phyloP scores from a whole-genome alignment of 1,140 invertebrate species.

The Neotoxoptera formosana region DNA sequence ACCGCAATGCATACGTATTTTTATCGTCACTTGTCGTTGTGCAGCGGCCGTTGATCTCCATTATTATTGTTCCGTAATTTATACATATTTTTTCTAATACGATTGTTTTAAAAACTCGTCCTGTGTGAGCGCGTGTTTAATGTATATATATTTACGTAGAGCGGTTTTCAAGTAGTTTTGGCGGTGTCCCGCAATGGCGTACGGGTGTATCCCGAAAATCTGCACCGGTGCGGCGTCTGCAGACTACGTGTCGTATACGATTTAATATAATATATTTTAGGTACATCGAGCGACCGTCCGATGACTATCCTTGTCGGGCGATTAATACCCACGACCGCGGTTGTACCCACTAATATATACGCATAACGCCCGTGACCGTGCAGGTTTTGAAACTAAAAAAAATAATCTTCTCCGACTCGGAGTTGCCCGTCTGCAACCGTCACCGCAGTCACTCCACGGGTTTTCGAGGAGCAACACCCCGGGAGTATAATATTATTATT shows the following conservation, averaged over 20 bases:
- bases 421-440: not conserved
- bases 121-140: not conserved
- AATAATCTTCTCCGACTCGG: not conserved
- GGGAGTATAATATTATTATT: not conserved
- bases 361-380: not conserved
- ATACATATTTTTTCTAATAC: not conserved
- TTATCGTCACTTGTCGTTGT: not conserved
- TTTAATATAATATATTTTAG: too few species aligned
- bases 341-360: not conserved
- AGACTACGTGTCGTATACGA: too few species aligned
- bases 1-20: not conserved
- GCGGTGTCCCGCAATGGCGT: not conserved
- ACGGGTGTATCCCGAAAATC: not conserved
- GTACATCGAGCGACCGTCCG: not conserved
- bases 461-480: not conserved
- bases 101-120: slow-evolving; percentile 2
- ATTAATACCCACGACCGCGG: not conserved
- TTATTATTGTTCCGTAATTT: not conserved
- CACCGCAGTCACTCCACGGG: not conserved
- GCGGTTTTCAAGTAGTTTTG: not conserved
- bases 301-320: too few species aligned
- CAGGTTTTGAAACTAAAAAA: not conserved
- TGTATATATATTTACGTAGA: not conserved
- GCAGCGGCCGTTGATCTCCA: not conserved
- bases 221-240: not conserved